Base-by-base conservation (phyloP, 1,140 invertebrate species). In the Caerostris darwini region DNA sequence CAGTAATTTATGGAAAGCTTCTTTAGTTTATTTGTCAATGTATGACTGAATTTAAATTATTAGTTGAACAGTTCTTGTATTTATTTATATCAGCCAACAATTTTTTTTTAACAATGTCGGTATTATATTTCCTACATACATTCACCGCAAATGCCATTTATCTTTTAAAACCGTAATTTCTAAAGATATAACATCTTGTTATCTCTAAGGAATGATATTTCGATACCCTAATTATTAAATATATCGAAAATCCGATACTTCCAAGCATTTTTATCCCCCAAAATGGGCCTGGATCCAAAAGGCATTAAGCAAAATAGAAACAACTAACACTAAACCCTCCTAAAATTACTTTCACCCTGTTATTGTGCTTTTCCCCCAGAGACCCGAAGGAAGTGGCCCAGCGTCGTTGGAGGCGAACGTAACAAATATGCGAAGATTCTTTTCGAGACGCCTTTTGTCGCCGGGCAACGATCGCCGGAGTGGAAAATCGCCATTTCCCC, bases 371-470 rank as follows among this genome's bases (percentile, higher is more conserved):
- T 77, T 19, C 8, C 71, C 50, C 34, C n/a, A 7, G n/a, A 6
- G 8, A 7, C 56, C 56, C n/a, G 71, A 12, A 77, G 10, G 71
- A 77, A 77, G 71, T 50, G 12, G 71, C 34, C 53, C 53, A 4
- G 7, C 5, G 53, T 19, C 7, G n/a, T 7, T 19, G 2, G 56
- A 19, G n/a, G 57, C 54, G 14, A 54, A 12, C 53, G 12, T 56
- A 85, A 85, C 82, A 19, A 85, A 85, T 58, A 85, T 58, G 56
- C 54, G 57, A 85, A 57, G n/a, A 56, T 56, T 57, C 82, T 85
- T 57, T 57, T 58, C 17, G 82, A 56, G 57, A 85, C 57, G 54
- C 54, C 8, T 56, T 34, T 85, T 85, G 57, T n/a, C 82, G 53
- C 7, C 57, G 50, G 50, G 54, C 2, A 85, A 57, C 82, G 57